A percentile compares a stretch with the other conserved stretches of the same genome.
Evolutionary conservation across 2,888 invertebrate species (phyloP).

Genomic region (Celastrina argiolus): DNA sequence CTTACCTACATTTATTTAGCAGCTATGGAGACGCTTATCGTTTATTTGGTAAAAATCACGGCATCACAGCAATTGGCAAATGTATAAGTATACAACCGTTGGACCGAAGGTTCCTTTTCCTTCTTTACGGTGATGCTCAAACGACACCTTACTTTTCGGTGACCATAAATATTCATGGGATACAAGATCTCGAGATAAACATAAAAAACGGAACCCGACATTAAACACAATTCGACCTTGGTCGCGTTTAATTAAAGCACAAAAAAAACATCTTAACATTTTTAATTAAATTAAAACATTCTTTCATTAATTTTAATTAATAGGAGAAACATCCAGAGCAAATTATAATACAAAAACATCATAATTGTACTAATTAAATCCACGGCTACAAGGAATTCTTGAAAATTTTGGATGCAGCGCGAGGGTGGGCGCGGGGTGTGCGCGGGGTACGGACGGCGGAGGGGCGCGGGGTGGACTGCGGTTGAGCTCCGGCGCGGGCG

Average conservation of each 20-base stretch:
- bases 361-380: conserved; percentile 21
- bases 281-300: conserved; percentile 17
- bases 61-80: no score
- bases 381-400: conserved; percentile 13
- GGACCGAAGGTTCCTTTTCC: no score
- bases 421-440: not conserved
- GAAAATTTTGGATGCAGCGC: conserved; percentile 14
- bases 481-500: conserved; percentile 49
- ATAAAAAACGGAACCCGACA: not conserved
- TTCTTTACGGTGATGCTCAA: not conserved
- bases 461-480: conserved; percentile 16
- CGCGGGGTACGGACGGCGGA: not conserved
- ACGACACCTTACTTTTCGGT: not conserved
- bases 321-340: conserved; percentile 12
- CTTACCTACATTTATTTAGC: no score
- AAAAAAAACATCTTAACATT: conserved; percentile 11
- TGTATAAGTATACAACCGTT: not conserved
- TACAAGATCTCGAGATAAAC: conserved; percentile 1
- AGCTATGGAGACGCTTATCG: not conserved
- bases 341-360: conserved; percentile 21
- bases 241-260: conserved; percentile 10
- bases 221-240: not conserved
- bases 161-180: not conserved
- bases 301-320: conserved; percentile 21
- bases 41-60: not conserved